These are phyloP conservation scores for Parus major DNA, from an alignment of 2,113 vertebrate species.

Conservation along the genomic window DNA sequence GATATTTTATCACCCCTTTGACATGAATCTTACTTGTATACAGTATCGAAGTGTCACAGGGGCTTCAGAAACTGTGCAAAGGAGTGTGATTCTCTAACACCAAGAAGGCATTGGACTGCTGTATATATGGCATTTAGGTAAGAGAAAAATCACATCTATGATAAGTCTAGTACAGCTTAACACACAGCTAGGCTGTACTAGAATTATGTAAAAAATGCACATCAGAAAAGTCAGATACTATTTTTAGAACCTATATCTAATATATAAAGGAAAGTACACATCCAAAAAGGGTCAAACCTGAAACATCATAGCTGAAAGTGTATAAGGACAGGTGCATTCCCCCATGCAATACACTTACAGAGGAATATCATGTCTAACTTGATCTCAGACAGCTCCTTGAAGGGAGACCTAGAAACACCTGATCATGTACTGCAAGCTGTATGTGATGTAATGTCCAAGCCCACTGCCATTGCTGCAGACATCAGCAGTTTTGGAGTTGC, in stretches of 20 bases:
- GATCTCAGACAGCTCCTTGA: neutral
- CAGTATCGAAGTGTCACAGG: neutral
- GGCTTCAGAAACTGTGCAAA: neutral
- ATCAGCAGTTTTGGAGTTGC: neutral
- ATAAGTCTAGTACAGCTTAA: neutral
- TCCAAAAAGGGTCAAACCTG: neutral
- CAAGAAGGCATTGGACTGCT: neutral
- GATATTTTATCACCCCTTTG: neutral
- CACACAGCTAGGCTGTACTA: rapidly evolving
- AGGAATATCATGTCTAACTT: neutral
- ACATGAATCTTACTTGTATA: neutral
- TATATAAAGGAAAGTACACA: neutral
- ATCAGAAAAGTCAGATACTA: neutral
- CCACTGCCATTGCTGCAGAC: neutral
- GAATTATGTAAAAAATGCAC: neutral
- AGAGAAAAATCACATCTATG: neutral
- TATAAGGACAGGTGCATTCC: neutral
- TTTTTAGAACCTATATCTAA: neutral
- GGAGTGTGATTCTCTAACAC: neutral
- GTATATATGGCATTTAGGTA: rapidly evolving
- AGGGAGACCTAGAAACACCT: neutral
- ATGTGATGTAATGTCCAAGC: neutral
- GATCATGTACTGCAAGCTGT: neutral
- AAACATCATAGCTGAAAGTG: neutral
- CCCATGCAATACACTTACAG: neutral